phyloP scores from a whole-genome alignment of 2,113 vertebrate species.

The Bos indicus region DNA sequence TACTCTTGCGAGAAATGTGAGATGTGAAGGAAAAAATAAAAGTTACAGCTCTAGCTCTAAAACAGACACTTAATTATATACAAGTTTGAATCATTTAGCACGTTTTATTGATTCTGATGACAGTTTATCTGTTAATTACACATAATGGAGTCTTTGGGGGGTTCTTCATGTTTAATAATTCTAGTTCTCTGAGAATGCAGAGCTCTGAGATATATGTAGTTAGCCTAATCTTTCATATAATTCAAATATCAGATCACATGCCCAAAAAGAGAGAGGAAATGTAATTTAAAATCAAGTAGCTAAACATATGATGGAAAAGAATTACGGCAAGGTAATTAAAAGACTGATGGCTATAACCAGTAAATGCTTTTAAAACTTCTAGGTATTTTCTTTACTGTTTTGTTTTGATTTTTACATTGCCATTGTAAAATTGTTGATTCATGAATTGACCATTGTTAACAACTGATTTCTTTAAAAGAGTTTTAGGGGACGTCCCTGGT shows the following conservation, averaged over 20 bases:
- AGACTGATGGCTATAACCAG: background rate
- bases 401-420: background rate
- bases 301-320: background rate
- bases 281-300: slow-evolving; percentile 19
- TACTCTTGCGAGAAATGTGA: slow-evolving; percentile 77
- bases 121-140: slow-evolving; percentile 87
- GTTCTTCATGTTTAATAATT: slow-evolving; percentile 83
- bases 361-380: background rate
- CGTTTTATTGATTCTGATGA: slow-evolving; percentile 86
- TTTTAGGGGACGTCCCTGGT: background rate
- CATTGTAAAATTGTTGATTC: background rate
- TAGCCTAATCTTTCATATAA: slow-evolving; percentile 74
- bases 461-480: slow-evolving; percentile 16
- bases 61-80: slow-evolving; percentile 84
- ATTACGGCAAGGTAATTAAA: background rate
- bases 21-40: slow-evolving; percentile 64
- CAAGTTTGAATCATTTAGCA: slow-evolving; percentile 87
- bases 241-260: slow-evolving; percentile 78
- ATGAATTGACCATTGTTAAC: background rate
- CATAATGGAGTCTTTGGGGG: slow-evolving; percentile 82
- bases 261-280: slow-evolving; percentile 44
- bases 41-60: slow-evolving; percentile 73
- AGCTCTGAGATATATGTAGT: slow-evolving; percentile 74
- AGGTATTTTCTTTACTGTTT: background rate
- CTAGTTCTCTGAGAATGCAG: slow-evolving; percentile 74